phyloP scores from a whole-genome alignment of 2,888 invertebrate genomes.

The Julus scandinavius region DNA sequence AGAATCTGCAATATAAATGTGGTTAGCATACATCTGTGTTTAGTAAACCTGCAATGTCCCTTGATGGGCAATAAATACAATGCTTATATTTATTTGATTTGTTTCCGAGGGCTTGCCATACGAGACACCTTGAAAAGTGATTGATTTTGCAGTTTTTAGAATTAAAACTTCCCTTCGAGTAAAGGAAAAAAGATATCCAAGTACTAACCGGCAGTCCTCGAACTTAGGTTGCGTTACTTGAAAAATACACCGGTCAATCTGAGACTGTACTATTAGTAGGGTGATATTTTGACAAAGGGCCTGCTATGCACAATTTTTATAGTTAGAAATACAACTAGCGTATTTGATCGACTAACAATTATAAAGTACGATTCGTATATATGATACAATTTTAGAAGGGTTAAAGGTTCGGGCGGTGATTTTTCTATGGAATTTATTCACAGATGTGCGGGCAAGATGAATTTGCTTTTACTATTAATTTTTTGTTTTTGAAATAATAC shows the following conservation, averaged over 20 bases:
- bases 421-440: background rate
- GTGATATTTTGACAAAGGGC: background rate
- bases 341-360: background rate
- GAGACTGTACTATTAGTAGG: background rate
- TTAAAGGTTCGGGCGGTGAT: background rate
- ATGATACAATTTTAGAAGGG: background rate
- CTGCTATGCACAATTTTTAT: background rate
- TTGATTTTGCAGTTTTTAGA: background rate
- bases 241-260: too few relatives aligned
- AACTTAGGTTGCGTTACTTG: background rate
- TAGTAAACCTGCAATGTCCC: too few relatives aligned
- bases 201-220: conserved; percentile 23
- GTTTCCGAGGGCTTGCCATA: background rate
- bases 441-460: background rate
- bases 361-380: background rate
- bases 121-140: background rate
- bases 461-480: background rate
- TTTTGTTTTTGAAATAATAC: too few relatives aligned
- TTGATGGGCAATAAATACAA: too few relatives aligned
- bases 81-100: background rate
- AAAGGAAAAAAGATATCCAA: background rate
- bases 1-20: background rate
- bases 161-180: background rate
- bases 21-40: background rate
- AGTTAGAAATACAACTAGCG: background rate